Percentiles rank a stretch among this genome's conserved stretches.
Conservation (phyloP, 2,113 vertebrate genomes). For the Vidua chalybeata region DNA sequence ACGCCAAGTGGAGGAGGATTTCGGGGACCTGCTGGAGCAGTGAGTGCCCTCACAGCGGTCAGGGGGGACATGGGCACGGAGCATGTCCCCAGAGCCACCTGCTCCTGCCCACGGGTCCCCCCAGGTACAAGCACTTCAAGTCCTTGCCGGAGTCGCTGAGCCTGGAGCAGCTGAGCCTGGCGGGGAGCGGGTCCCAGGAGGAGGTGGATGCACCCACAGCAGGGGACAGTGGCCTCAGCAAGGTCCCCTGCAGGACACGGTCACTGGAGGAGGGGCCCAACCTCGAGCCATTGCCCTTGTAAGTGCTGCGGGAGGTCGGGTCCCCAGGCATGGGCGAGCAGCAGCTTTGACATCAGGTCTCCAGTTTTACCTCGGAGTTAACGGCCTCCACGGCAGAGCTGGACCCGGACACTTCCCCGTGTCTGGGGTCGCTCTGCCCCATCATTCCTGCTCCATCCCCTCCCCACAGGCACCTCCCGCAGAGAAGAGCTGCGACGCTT, state of each 20-base stretch:
- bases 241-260: neutral
- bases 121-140: constrained; percentile 76
- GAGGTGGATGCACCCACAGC: neutral
- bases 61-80: rapidly evolving
- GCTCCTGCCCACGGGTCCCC: rapidly evolving
- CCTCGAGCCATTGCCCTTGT: constrained; percentile 44
- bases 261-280: neutral
- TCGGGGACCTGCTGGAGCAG: constrained; percentile 68
- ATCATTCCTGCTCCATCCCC: neutral
- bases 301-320: constrained; percentile 8
- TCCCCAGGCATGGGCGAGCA: rapidly evolving
- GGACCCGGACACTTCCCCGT: neutral
- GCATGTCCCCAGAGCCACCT: neutral
- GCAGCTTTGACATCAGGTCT: neutral
- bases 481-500: neutral
- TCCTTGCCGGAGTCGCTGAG: constrained; percentile 68
- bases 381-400: rapidly evolving
- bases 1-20: constrained; percentile 61
- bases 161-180: constrained; percentile 26
- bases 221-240: neutral
- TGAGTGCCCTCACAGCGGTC: constrained; percentile 36
- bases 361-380: neutral
- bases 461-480: neutral
- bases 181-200: neutral
- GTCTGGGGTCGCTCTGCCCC: neutral